These are phyloP conservation scores for Theocolax elegans DNA, from an alignment of 1,140 invertebrate species.

Conservation along the genomic window DNA sequence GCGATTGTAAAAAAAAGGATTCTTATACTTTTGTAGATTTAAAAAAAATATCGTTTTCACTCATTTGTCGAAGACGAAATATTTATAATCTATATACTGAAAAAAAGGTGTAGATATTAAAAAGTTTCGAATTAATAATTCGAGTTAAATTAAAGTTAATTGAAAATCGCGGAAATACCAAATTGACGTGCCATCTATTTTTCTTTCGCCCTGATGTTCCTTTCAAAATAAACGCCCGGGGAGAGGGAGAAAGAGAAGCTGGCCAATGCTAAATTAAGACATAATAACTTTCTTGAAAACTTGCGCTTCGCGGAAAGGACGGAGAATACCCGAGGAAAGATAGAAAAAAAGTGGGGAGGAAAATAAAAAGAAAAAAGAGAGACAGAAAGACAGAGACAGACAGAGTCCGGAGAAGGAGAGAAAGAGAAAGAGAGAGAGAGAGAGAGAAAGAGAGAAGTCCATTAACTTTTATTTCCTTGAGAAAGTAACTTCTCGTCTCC, in stretches of 20 bases:
- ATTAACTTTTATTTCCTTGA: constrained; percentile 66
- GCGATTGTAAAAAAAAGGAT: constrained; percentile 17
- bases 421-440: constrained; percentile 14
- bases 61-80: no score
- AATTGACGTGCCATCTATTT: constrained; percentile 8
- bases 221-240: constrained; percentile 42
- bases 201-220: constrained; percentile 14
- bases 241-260: constrained; percentile 54
- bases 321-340: constrained; percentile 40
- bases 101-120: no score
- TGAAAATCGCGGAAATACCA: constrained; percentile 28
- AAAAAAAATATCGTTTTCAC: no score
- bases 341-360: constrained; percentile 10
- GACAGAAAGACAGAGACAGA: constrained; percentile 22
- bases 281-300: constrained; percentile 62
- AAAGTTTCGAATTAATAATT: constrained; percentile 34
- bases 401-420: constrained; percentile 10
- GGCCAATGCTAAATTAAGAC: constrained; percentile 61
- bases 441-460: constrained; percentile 53
- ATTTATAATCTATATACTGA: no score
- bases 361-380: constrained; percentile 26
- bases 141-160: constrained; percentile 24
- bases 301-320: constrained; percentile 17
- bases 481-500: constrained; percentile 58
- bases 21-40: constrained; percentile 40